phyloP scores from a whole-genome alignment of 2,113 vertebrate genomes.

The Eretmodus cyanostictus region DNA sequence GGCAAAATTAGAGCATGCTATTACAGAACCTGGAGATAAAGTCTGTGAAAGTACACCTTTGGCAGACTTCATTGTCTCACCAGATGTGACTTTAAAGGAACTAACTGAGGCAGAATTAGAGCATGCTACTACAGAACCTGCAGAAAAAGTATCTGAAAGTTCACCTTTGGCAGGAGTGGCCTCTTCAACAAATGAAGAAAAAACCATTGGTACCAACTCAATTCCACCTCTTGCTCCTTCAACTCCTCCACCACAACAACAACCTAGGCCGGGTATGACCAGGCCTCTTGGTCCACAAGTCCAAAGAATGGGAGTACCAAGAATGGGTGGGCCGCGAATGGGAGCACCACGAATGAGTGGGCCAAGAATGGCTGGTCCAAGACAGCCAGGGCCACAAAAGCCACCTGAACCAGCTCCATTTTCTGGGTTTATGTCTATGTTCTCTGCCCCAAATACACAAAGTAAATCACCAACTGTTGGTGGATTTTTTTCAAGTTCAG shows the following conservation, averaged over 20 bases:
- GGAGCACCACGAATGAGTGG: conserved; percentile 26
- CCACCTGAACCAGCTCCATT: conserved; percentile 76
- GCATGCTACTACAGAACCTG: not conserved
- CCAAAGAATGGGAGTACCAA: conserved; percentile 9
- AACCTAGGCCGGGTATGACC: not conserved
- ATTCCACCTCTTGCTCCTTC: not conserved
- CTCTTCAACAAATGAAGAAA: not conserved
- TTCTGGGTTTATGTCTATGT: conserved; percentile 92
- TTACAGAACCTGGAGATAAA: not conserved
- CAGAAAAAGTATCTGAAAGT: not conserved
- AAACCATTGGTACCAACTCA: not conserved
- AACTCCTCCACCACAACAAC: conserved; percentile 15
- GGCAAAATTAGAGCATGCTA: not conserved
- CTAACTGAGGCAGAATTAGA: not conserved
- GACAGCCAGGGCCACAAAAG: conserved; percentile 53
- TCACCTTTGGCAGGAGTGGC: not conserved
- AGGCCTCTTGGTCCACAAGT: not conserved
- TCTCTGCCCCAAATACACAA: conserved; percentile 70
- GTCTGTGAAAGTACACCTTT: not conserved
- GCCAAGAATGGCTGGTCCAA: conserved; percentile 47
- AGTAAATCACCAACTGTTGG: conserved; percentile 72
- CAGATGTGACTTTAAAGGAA: not conserved
- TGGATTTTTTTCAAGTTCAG: conserved; percentile 78
- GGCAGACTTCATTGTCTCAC: not conserved
- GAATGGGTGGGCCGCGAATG: conserved; percentile 11